These are phyloP conservation scores for Atlantisia rogersi DNA, from an alignment of 2,113 vertebrate genomes.

Conservation along the genomic window DNA sequence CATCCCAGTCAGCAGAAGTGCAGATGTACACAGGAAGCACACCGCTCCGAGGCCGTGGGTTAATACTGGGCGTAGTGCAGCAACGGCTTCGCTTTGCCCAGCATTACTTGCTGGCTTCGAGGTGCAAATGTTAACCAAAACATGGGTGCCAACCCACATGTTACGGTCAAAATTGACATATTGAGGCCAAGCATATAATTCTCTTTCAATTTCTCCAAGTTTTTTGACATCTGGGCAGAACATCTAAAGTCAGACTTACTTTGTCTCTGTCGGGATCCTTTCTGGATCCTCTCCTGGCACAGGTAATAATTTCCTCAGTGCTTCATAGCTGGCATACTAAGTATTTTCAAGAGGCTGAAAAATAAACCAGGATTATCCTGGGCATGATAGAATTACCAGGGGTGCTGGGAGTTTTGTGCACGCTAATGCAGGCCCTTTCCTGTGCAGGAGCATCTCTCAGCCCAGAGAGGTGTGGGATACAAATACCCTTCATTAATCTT, in stretches of 20 bases:
- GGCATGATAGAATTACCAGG: not conserved
- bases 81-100: not conserved
- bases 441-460: not conserved
- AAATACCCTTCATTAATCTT: not conserved
- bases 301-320: not conserved
- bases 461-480: not conserved
- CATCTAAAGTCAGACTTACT: not conserved
- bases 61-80: not conserved
- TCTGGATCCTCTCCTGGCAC: not conserved
- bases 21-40: not conserved
- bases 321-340: not conserved
- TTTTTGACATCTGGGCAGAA: not conserved
- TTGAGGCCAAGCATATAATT: not conserved
- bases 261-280: not conserved
- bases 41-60: rapidly evolving
- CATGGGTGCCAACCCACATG: not conserved
- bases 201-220: not conserved
- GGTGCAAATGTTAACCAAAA: not conserved
- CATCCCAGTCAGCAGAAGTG: not conserved
- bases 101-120: not conserved
- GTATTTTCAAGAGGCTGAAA: not conserved
- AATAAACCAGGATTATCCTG: not conserved
- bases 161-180: not conserved
- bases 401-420: not conserved
- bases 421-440: not conserved